Percentiles rank a stretch among this genome's conserved stretches.
phyloP scores from a whole-genome alignment of 2,797 vertebrate genomes.

The Echeneis naucrates region DNA sequence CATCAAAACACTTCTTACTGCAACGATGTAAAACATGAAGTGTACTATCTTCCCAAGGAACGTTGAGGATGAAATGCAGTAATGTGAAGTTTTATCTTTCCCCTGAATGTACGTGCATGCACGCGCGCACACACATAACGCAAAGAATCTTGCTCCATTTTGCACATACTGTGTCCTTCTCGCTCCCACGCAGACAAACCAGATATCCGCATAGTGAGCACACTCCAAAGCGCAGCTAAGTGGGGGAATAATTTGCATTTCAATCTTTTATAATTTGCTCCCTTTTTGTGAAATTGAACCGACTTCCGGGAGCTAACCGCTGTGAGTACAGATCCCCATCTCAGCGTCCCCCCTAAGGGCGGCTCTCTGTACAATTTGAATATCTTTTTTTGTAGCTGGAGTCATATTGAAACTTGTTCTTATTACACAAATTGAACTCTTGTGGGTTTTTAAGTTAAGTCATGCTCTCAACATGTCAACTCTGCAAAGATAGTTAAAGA shows the following conservation, averaged over 20 bases:
- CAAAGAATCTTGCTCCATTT: constrained; percentile 16
- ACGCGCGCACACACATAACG: constrained; percentile 23
- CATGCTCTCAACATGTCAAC: constrained; percentile 44
- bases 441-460: constrained; percentile 37
- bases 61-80: constrained; percentile 21
- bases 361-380: constrained; percentile 52
- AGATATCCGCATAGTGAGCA: constrained; percentile 37
- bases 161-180: neutral
- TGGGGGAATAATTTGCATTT: constrained; percentile 69
- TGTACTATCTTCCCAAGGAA: constrained; percentile 19
- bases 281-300: constrained; percentile 61
- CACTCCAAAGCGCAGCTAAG: constrained; percentile 48
- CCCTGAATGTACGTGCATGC: constrained; percentile 18
- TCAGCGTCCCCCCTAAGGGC: constrained; percentile 40
- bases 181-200: constrained; percentile 24
- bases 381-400: constrained; percentile 40
- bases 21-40: constrained; percentile 36
- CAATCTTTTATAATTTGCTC: constrained; percentile 71
- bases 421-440: constrained; percentile 51
- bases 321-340: constrained; percentile 49
- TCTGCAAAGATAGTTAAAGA: constrained; percentile 42
- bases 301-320: constrained; percentile 50
- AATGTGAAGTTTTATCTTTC: constrained; percentile 29
- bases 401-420: constrained; percentile 45
- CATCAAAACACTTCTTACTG: constrained; percentile 20